phyloP scores from a whole-genome alignment of 2,888 invertebrate genomes.

The Tachina lurida region DNA sequence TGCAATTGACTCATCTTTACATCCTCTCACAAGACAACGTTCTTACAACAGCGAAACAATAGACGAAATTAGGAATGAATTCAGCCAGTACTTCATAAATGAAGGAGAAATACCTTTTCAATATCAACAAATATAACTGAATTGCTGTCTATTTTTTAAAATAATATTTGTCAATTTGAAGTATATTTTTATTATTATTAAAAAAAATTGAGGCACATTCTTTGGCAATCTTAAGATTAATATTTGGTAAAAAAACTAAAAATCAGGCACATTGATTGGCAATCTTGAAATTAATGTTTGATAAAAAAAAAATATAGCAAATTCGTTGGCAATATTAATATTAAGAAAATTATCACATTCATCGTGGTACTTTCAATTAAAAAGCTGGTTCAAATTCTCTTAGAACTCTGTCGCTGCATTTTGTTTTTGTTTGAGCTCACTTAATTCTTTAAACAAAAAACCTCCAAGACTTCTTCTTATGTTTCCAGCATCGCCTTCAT shows the following conservation, averaged over 20 bases:
- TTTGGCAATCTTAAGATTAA: constrained; percentile 29
- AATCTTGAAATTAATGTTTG: constrained; percentile 28
- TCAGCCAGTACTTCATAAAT: constrained; percentile 37
- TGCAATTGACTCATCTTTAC: constrained; percentile 37
- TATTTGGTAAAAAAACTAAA: constrained; percentile 35
- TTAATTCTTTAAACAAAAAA: constrained; percentile 38
- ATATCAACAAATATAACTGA: constrained; percentile 47
- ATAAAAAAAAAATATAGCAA: constrained; percentile 30
- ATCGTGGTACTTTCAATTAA: constrained; percentile 33
- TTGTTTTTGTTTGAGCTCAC: constrained; percentile 33
- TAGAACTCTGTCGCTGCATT: constrained; percentile 16
- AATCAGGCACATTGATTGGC: constrained; percentile 27
- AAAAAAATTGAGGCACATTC: constrained; percentile 40
- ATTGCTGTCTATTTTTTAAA: constrained; percentile 42
- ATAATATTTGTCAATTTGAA: constrained; percentile 40
- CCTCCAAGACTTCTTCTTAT: constrained; percentile 36
- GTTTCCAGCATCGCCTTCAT: constrained; percentile 34
- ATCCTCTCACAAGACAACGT: constrained; percentile 33
- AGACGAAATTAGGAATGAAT: constrained; percentile 38
- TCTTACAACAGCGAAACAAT: constrained; percentile 36
- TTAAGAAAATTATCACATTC: constrained; percentile 27
- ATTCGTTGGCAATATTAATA: constrained; percentile 33
- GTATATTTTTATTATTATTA: constrained; percentile 41
- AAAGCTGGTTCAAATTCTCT: constrained; percentile 20
- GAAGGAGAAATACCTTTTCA: constrained; percentile 31